Conservation (phyloP, 2,888 invertebrate species). For the Baronia brevicornis region DNA sequence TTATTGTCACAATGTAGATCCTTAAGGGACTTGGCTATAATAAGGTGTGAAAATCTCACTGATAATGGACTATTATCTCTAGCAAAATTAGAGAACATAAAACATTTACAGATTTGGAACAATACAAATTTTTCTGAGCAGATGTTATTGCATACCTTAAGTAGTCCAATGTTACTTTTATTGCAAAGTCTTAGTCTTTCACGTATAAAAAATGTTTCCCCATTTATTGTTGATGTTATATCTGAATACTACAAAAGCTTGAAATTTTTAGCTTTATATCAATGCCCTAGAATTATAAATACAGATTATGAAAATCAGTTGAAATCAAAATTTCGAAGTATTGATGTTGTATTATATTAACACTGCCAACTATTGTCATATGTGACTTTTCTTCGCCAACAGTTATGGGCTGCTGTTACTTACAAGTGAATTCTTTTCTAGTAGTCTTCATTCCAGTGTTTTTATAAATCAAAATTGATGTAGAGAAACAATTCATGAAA, state of each 20-base stretch:
- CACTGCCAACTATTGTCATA: no score
- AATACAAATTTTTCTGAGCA: slow-evolving; percentile 52
- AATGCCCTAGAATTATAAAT: slow-evolving; percentile 55
- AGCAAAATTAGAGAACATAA: slow-evolving; percentile 35
- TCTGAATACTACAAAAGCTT: slow-evolving; percentile 57
- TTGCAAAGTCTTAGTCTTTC: slow-evolving; percentile 59
- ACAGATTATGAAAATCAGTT: slow-evolving; percentile 60
- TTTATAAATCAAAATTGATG: no score
- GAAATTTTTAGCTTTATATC: slow-evolving; percentile 59
- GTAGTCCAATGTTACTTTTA: slow-evolving; percentile 38
- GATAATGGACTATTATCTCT: slow-evolving; percentile 48
- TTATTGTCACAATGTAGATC: slow-evolving; percentile 45
- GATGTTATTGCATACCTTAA: slow-evolving; percentile 41
- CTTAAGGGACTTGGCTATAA: slow-evolving; percentile 55
- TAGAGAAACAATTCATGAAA: no score
- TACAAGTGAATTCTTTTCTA: no score
- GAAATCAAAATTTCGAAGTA: slow-evolving; percentile 58
- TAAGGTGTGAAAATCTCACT: slow-evolving; percentile 56
- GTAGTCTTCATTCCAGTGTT: no score
- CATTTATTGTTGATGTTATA: slow-evolving; percentile 53
- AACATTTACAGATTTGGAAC: slow-evolving; percentile 63
- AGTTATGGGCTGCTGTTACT: no score
- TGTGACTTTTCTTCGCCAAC: no score
- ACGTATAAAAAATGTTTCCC: slow-evolving; percentile 51
- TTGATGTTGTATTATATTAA: slow-evolving; percentile 59